Base-by-base conservation (phyloP, 2,888 invertebrate species). In the Orchestes rusci region DNA sequence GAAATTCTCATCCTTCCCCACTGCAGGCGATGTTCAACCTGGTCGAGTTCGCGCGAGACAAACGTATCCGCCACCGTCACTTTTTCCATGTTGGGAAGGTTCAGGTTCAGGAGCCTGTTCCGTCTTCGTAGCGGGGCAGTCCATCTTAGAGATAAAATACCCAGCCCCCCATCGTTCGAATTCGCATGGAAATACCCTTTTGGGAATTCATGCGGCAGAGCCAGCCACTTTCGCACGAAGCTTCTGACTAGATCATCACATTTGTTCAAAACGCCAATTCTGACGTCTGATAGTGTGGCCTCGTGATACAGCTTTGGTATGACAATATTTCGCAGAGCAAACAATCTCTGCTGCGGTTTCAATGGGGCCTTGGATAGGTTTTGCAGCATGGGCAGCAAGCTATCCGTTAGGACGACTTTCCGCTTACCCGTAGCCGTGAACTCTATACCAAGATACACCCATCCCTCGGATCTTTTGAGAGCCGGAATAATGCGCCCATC, bases 241-340 rank as follows among this genome's bases (percentile, higher is more conserved):
- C 1, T 5, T 16, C 44, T n/a, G 3, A 31, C 15, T 8, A 13
- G 7, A 4, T 20, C 2, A 28, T 37, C 46, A 15, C 13, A n/a
- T 16, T 42, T 37, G 1, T 15, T 30, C n/a, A 46, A 17, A 3
- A 12, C 8, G 5, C 32, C 37, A 2, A 45, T 17, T 2, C 8
- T 28, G 1, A 38, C 33, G 19, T 23, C 20, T 2, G 32, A 32
- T 8, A 46, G 37, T 2, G 38, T 16, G 2, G 33, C 12, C 8
- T 17, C 13, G 17, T 46, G 33, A 5, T 29, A 23, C 4, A 47
- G 34, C 19, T 30, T 19, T 15, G 43, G 43, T 4, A 43, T 5
- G 8, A 23, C n/a, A 16, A 28, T 28, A 4, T 3, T 16, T n/a
- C 35, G 5, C 5, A 47, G 38, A 15, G 18, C 23, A 27, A 34